Evolutionary conservation across 1,140 invertebrate genomes (phyloP), one percentile per base, ranked within the genome.

Genomic region (Orius insidiosus): DNA sequence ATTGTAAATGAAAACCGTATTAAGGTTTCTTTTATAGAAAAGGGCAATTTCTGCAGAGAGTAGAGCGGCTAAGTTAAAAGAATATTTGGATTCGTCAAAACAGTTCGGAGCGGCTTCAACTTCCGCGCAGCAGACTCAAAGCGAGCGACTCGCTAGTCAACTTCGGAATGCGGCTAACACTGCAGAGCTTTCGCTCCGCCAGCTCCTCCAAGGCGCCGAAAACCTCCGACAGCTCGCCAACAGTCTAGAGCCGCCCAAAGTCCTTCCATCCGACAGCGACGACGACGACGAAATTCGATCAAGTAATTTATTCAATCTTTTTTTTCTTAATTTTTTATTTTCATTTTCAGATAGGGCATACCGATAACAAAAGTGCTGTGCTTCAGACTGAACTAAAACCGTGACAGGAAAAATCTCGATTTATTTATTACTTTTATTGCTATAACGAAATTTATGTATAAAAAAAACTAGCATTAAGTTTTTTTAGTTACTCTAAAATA

Each of bases 141-240:
- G 46, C 24, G 52, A 55, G 55, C 60, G 63, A 49, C 52, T 71
- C 16, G 68, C 68, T 34, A 56, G 65, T 45, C 74, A 77, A 54
- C 58, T 78, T 37, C 61, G 68, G 47, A 58, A 62, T 35, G 75
- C 75, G 41, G 75, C 75, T 31, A 68, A 68, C 46, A 70, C 69
- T 36, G 76, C 76, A 11, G 75, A 78, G 60, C 61, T 67, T 24
- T 76, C 74, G 14, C 59, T 78, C 41, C 24, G 41, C 5, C 41
- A 43, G 31, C 10, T 43, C 10, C 24, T 43, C 10, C 6, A 18
- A n/a, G 41, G 41, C 5, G 41, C 31, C n/a, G 41, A 43, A n/a
- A 43, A 43, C 24, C 24, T 43, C 7, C 18, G 41, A 31, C 41
- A 43, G 19, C 31, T 43, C n/a, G 41, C 41, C 3, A 30, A 43